phyloP scores from a whole-genome alignment of 2,888 invertebrate genomes.

The Cheilosia vernalis region DNA sequence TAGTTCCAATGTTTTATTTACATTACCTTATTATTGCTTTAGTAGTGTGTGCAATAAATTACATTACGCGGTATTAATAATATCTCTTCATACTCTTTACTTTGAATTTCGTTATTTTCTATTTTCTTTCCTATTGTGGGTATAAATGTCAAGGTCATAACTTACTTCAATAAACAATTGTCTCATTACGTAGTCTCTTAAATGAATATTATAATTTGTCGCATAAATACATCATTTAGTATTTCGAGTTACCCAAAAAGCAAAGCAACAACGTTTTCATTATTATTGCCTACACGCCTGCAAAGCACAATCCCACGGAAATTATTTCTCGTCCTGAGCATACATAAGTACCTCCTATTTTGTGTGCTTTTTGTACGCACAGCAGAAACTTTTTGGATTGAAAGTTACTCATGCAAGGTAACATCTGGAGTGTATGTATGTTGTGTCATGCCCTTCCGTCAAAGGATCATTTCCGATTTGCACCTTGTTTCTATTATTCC shows the following conservation, averaged over 20 bases:
- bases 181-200: conserved; percentile 39
- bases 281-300: conserved; percentile 25
- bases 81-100: too few species aligned
- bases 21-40: too few species aligned
- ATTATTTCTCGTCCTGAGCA: conserved; percentile 49
- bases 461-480: conserved; percentile 59
- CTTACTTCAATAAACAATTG: conserved; percentile 26
- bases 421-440: conserved; percentile 31
- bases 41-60: too few species aligned
- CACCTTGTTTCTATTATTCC: conserved; percentile 50
- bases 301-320: conserved; percentile 48
- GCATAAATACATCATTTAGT: conserved; percentile 45
- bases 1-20: too few species aligned
- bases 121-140: neutral
- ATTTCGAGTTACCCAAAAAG: conserved; percentile 8
- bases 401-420: conserved; percentile 51
- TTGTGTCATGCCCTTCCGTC: conserved; percentile 34
- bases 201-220: conserved; percentile 40
- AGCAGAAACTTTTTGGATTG: conserved; percentile 49
- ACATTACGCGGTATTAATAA: too few species aligned
- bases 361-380: conserved; percentile 30
- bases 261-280: conserved; percentile 41
- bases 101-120: too few species aligned
- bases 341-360: conserved; percentile 23
- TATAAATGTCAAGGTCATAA: neutral